Evolutionary conservation across 2,888 invertebrate genomes (phyloP).

Genomic region (Smittia sp.): DNA sequence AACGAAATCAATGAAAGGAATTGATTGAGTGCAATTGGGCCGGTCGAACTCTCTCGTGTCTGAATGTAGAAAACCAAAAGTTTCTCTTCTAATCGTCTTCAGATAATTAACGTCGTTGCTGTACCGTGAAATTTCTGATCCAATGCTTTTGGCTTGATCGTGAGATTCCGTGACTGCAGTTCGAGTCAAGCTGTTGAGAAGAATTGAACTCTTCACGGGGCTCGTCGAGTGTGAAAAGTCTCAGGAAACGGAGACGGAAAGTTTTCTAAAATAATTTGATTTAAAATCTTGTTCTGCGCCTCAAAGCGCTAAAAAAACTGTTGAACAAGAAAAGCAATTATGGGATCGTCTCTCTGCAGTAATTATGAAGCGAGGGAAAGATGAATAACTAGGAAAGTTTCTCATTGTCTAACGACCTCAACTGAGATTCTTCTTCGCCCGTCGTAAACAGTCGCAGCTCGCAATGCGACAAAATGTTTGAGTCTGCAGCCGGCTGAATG

Average conservation of each 20-base stretch:
- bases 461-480: neutral
- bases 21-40: neutral
- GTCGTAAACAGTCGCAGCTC: no score
- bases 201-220: no score
- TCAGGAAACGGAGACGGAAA: neutral
- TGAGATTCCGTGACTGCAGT: no score
- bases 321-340: neutral
- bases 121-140: neutral
- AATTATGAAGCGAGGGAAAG: neutral
- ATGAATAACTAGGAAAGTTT: neutral
- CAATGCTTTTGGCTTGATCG: no score
- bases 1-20: neutral
- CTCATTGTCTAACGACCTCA: conserved; percentile 4
- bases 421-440: neutral
- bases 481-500: neutral
- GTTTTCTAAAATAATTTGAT: neutral
- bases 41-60: neutral
- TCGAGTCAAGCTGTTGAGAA: no score
- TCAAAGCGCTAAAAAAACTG: neutral
- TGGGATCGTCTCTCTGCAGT: neutral
- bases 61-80: neutral
- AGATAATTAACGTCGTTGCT: neutral
- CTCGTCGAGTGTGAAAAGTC: neutral
- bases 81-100: neutral
- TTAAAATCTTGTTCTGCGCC: conserved; percentile 11